Conservation (phyloP, 2,113 vertebrate species). For the Leucoraja erinaceus region DNA sequence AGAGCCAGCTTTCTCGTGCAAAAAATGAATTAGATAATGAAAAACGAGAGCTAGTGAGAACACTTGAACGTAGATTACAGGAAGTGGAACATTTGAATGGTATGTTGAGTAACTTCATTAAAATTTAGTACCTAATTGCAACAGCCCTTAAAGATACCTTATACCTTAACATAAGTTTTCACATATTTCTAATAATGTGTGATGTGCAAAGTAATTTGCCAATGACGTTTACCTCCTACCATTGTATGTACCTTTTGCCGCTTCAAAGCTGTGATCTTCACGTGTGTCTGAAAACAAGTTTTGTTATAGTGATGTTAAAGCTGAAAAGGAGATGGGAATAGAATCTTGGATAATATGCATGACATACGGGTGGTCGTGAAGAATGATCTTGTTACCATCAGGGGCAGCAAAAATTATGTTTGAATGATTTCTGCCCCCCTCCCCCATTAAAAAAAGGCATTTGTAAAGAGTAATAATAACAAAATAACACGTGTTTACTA, state of each 20-base stretch:
- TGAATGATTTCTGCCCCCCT: too few species aligned
- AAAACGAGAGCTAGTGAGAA: constrained; percentile 83
- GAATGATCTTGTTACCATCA: too few species aligned
- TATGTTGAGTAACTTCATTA: constrained; percentile 47
- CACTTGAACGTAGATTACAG: constrained; percentile 75
- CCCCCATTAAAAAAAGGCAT: too few species aligned
- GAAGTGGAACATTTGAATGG: constrained; percentile 85
- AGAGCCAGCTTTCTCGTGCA: constrained; percentile 68
- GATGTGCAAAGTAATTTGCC: not conserved
- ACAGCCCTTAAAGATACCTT: not conserved
- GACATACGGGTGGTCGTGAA: too few species aligned
- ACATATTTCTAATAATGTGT: not conserved
- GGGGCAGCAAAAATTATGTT: too few species aligned
- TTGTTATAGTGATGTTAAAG: too few species aligned
- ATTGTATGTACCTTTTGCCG: not conserved
- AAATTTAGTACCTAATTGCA: not conserved
- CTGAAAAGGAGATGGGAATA: too few species aligned
- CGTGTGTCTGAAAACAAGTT: not conserved
- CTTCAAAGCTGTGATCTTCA: not conserved
- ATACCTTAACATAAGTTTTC: not conserved
- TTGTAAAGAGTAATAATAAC: too few species aligned
- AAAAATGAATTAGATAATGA: constrained; percentile 86
- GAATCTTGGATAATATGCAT: too few species aligned
- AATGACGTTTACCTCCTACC: not conserved
- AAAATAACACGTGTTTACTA: too few species aligned